Evolutionary conservation across 2,888 invertebrate genomes (phyloP).

Genomic region (Pocota personata): DNA sequence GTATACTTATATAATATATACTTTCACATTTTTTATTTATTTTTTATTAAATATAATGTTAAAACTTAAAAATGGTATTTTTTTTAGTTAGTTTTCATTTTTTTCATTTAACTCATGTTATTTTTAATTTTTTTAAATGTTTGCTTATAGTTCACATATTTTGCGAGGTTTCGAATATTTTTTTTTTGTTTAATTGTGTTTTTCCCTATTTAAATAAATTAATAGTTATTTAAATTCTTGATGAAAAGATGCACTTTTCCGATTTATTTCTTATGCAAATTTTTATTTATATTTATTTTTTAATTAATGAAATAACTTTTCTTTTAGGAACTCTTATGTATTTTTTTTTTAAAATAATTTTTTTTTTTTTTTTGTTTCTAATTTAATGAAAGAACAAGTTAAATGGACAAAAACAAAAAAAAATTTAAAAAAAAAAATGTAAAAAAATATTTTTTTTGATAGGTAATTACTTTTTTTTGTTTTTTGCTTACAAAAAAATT

Average conservation of each 20-base stretch:
- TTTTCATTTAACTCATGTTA: conserved; percentile 19
- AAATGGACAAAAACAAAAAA: conserved; percentile 1
- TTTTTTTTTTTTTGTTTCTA: conserved; percentile 8
- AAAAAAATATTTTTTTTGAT: conserved; percentile 46
- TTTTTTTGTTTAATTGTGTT: conserved; percentile 32
- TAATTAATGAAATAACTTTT: conserved; percentile 47
- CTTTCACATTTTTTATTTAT: conserved; percentile 9
- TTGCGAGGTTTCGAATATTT: conserved; percentile 75
- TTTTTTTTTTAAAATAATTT: conserved; percentile 26
- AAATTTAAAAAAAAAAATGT: conserved; percentile 10
- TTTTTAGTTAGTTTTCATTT: conserved; percentile 7
- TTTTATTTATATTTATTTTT: conserved; percentile 18
- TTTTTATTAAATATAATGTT: conserved; percentile 61
- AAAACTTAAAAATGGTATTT: conserved; percentile 67
- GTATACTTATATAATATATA: conserved; percentile 65
- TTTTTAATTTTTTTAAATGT: conserved; percentile 26
- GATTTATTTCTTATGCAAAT: conserved; percentile 41
- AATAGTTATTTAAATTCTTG: conserved; percentile 14
- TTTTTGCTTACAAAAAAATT: conserved; percentile 44
- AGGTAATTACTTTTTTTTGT: neutral
- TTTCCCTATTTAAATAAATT: conserved; percentile 51
- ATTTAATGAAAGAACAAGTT: conserved; percentile 18
- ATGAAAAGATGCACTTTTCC: conserved; percentile 22
- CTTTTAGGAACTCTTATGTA: conserved; percentile 64
- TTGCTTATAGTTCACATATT: conserved; percentile 73